Base-by-base conservation (phyloP, 2,888 invertebrate species). In the Seladonia tumulorum region DNA sequence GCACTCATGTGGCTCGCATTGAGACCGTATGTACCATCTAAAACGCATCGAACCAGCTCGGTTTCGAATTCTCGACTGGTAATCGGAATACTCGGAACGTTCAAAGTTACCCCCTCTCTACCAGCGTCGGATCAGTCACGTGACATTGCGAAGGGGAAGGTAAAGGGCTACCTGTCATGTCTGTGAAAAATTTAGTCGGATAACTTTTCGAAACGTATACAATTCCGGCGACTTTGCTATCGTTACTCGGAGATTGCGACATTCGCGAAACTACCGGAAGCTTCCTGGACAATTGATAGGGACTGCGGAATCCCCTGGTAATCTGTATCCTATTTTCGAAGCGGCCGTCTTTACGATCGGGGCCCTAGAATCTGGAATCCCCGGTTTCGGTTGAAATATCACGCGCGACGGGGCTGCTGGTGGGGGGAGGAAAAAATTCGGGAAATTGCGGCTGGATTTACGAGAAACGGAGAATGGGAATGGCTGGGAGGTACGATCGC, bases 131-230 rank as follows among this genome's bases (percentile, higher is more conserved):
- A 53, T 22, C 22, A 53, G 49, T 53, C 49, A 53, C 49, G 22
- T 53, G 7, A 53, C 22, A 22, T 22, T 53, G 18, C 1, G 49
- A 53, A 5, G 35, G 35, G 5, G 5, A 49, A 49, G 18, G 18
- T 49, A 18, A 7, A 18, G 22, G 22, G 2, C 53, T n/a, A n/a
- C 53, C 8, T 22, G 53, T n/a, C 35, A 53, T 22, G 53, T 22
- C 22, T 10, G 22, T 22, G 8, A 10, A 10, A 53, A 53, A 10
- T 10, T n/a, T 10, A 53, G 53, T 53, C 10, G 0, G 10, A 3
- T 3, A 53, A 53, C 10, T n/a, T 53, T 53, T 53, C 82, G 81
- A 87, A 87, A 81, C 87, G 82, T 81, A 90, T n/a, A n/a, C 83
- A 82, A 88, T 88, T 88, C 87, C 85, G 72, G 14, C 49, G 45